Conservation (phyloP, 2,797 vertebrate genomes). For the Meda fulgida region DNA sequence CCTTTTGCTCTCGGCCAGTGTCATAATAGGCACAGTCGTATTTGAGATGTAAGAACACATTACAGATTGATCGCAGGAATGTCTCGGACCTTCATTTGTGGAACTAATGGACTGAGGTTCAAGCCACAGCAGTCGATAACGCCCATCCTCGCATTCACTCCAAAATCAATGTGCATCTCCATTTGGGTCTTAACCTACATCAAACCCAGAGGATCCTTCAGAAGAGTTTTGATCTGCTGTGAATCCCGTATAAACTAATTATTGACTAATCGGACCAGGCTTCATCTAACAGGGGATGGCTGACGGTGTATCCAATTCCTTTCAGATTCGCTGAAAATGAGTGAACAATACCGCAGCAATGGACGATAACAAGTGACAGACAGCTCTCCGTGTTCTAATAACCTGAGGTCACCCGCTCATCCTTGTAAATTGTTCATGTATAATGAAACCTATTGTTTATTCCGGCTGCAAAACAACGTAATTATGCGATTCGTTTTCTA, state of each 20-base stretch:
- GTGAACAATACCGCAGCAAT: neutral
- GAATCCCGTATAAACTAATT: slow-evolving; percentile 31
- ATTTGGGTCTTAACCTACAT: slow-evolving; percentile 40
- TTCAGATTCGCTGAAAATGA: neutral
- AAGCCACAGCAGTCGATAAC: slow-evolving; percentile 49
- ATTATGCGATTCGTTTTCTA: slow-evolving; percentile 10
- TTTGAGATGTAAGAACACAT: slow-evolving; percentile 30
- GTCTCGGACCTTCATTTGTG: slow-evolving; percentile 38
- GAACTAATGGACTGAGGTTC: slow-evolving; percentile 53
- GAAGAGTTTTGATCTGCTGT: slow-evolving; percentile 46
- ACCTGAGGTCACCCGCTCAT: neutral
- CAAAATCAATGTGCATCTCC: slow-evolving; percentile 46
- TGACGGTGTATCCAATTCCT: neutral
- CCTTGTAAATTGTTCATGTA: slow-evolving; percentile 21
- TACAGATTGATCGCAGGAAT: slow-evolving; percentile 43
- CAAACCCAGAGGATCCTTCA: slow-evolving; percentile 18
- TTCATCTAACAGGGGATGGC: neutral
- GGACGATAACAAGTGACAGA: slow-evolving; percentile 4
- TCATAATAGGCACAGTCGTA: slow-evolving; percentile 18
- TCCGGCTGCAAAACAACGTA: slow-evolving; percentile 18
- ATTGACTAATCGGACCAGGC: slow-evolving; percentile 20
- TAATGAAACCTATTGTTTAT: slow-evolving; percentile 44
- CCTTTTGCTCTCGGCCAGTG: slow-evolving; percentile 12
- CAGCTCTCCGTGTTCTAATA: neutral
- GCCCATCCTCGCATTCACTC: slow-evolving; percentile 36